A percentile compares a stretch with the other conserved stretches of the same genome.
phyloP scores from a whole-genome alignment of 1,140 invertebrate genomes.

The Choristoneura fumiferana region DNA sequence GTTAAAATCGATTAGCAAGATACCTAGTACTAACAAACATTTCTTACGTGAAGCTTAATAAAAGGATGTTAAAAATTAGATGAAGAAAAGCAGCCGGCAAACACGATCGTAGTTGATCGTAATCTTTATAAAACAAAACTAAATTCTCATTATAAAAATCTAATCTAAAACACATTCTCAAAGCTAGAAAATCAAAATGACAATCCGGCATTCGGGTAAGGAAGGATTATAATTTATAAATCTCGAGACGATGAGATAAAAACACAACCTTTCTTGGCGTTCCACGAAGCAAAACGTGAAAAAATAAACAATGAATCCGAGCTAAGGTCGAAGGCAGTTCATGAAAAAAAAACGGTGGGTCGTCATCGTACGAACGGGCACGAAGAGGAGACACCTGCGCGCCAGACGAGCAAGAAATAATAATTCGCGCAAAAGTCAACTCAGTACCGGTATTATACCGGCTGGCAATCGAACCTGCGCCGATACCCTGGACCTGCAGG shows the following conservation, averaged over 20 bases:
- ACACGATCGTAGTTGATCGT: too few relatives aligned
- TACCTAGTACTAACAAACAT: too few relatives aligned
- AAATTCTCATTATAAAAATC: too few relatives aligned
- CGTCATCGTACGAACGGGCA: slow-evolving; percentile 3
- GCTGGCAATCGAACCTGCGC: background rate
- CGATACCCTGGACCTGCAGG: background rate
- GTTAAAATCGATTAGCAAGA: too few relatives aligned
- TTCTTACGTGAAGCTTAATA: too few relatives aligned
- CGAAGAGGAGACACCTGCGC: slow-evolving; percentile 4
- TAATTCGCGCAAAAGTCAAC: slow-evolving; percentile 12
- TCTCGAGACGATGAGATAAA: slow-evolving; percentile 14
- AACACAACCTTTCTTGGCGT: slow-evolving; percentile 6
- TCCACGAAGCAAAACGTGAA: slow-evolving; percentile 3
- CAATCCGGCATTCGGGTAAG: slow-evolving; percentile 1
- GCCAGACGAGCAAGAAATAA: slow-evolving; percentile 10
- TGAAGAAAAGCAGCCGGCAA: too few relatives aligned
- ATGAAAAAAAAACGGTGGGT: slow-evolving; percentile 2
- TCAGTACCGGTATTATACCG: background rate
- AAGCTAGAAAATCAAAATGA: slow-evolving; percentile 13
- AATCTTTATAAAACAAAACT: too few relatives aligned
- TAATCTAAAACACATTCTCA: background rate
- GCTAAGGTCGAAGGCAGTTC: slow-evolving; percentile 12
- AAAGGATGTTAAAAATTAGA: too few relatives aligned
- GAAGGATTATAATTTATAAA: slow-evolving; percentile 10
- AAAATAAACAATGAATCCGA: slow-evolving; percentile 16